Evolutionary conservation across 1,140 invertebrate species (phyloP).

Genomic region (Globodera rostochiensis): DNA sequence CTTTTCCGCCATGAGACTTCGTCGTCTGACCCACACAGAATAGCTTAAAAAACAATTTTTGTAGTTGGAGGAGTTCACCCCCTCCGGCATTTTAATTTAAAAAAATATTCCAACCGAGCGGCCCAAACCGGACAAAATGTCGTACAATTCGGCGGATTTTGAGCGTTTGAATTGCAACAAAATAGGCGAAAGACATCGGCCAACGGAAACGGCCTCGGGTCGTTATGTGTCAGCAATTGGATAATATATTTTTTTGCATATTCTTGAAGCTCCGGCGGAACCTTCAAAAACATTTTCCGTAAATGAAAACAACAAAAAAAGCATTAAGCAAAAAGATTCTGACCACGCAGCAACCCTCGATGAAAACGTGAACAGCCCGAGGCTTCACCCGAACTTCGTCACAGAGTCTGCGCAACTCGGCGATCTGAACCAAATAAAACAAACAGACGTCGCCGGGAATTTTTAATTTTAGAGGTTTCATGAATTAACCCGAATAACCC

Average conservation of each 20-base stretch:
- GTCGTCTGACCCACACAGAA: slow-evolving; percentile 56
- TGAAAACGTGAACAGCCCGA: slow-evolving; percentile 88
- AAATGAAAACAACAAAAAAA: slow-evolving; percentile 16
- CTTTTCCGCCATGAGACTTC: slow-evolving; percentile 55
- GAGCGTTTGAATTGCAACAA: slow-evolving; percentile 19
- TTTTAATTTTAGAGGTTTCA: too few species aligned
- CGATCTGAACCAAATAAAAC: neutral
- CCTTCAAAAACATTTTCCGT: slow-evolving; percentile 63
- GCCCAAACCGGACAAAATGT: slow-evolving; percentile 51
- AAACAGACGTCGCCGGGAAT: too few species aligned
- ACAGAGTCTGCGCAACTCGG: slow-evolving; percentile 77
- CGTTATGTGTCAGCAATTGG: slow-evolving; percentile 90
- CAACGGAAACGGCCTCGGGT: slow-evolving; percentile 71
- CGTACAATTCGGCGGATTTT: slow-evolving; percentile 32
- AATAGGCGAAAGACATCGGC: slow-evolving; percentile 54
- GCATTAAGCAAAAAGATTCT: slow-evolving; percentile 13
- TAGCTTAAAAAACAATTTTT: slow-evolving; percentile 38
- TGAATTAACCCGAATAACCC: too few species aligned
- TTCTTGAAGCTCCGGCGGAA: slow-evolving; percentile 82
- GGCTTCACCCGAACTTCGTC: slow-evolving; percentile 83
- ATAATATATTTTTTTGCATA: slow-evolving; percentile 88
- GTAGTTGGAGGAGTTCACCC: neutral
- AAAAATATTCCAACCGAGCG: slow-evolving; percentile 33
- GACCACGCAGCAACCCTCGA: slow-evolving; percentile 85
- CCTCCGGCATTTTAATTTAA: neutral